Base-by-base conservation (phyloP, 2,113 vertebrate species). In the Bettongia penicillata region DNA sequence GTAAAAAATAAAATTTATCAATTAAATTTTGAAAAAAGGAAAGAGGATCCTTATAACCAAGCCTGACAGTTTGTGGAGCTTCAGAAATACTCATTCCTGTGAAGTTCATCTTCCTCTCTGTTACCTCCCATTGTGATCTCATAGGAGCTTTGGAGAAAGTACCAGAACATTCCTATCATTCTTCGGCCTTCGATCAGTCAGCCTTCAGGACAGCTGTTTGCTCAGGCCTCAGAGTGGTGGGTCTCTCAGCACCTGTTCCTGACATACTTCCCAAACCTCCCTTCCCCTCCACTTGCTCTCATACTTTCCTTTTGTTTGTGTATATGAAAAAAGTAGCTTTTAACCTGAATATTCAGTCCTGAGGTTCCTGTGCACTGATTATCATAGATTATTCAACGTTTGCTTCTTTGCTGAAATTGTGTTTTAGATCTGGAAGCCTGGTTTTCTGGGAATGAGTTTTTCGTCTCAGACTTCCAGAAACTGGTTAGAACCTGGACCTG, bases 141-240 rank as follows among this genome's bases (percentile, higher is more conserved):
- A 84, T 84, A 84, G n/a, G 68, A 84, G 68, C 68, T 84, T 84
- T 84, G 68, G 68, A 84, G 68, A 84, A 84, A 84, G 68, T 84
- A 84, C 68, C 68, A 84, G 68, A 84, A 84, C 68, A 84, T 84
- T 84, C 68, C 68, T 84, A 2, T 84, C 68, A 84, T 84, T 84
- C 68, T 84, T 43, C 14, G 68, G 68, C 68, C n/a, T 84, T 84
- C 68, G 68, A 84, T 84, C 68, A 84, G 68, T 84, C 68, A 37
- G n/a, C 37, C 68, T 84, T 84, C 68, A 8, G 68, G 68, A 84
- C 68, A 84, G 68, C 68, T 84, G 68, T 84, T 84, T 84, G 68
- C 68, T 84, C 68, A 84, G n/a, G 68, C 68, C 68, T 84, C 68
- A 43, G 68, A 43, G 37, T 84, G n/a, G 68, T 84, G 68, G 68